phyloP scores from a whole-genome alignment of 2,113 vertebrate species.

The Zosterops lateralis region DNA sequence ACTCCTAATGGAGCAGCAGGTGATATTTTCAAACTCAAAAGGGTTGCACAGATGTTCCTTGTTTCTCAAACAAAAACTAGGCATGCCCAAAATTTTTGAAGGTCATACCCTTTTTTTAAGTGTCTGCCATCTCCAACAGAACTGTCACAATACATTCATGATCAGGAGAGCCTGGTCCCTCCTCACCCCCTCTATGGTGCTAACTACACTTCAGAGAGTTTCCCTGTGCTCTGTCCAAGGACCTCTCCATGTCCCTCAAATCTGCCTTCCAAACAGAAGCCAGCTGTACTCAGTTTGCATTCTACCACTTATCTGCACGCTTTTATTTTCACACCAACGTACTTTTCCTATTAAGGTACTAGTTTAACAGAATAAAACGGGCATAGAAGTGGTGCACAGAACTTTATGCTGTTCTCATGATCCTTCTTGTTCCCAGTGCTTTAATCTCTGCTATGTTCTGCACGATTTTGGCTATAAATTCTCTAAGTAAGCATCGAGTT shows the following conservation, averaged over 20 bases:
- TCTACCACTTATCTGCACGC: not conserved
- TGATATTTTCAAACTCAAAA: not conserved
- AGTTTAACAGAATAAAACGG: not conserved
- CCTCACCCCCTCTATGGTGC: fast-evolving
- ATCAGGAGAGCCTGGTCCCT: not conserved
- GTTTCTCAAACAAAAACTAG: not conserved
- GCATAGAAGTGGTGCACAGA: not conserved
- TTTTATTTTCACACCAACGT: not conserved
- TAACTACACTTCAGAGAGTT: not conserved
- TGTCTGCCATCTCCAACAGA: not conserved
- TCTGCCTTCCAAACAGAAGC: not conserved
- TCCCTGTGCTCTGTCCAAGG: not conserved
- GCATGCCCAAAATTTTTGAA: not conserved
- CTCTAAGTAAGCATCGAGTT: not conserved
- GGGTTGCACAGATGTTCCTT: not conserved
- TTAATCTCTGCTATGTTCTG: not conserved
- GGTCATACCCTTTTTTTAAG: not conserved
- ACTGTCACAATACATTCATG: not conserved
- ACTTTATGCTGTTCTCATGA: not conserved
- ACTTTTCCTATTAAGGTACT: not conserved
- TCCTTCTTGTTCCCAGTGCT: not conserved
- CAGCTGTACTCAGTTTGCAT: not conserved
- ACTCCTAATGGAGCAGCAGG: not conserved
- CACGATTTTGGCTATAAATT: not conserved
- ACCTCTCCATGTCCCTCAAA: not conserved